These are phyloP conservation scores for Petrocephalus schoutedeni DNA, from an alignment of 2,797 vertebrate genomes.

Conservation along the genomic window DNA sequence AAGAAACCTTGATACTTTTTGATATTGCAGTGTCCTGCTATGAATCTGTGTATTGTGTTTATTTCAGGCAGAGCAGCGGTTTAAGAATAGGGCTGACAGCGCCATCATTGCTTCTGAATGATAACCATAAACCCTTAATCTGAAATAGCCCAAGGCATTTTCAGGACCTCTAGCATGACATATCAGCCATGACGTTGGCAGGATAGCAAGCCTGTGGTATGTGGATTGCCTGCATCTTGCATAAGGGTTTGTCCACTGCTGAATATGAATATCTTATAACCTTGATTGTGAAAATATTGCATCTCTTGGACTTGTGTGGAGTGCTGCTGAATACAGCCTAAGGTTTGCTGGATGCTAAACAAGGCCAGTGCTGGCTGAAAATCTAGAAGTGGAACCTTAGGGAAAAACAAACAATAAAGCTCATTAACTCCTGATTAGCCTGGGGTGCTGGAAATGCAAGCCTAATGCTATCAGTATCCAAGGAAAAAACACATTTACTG, in stretches of 20 bases:
- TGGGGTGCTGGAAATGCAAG: background rate
- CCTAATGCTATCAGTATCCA: background rate
- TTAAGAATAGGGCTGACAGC: background rate
- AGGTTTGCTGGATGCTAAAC: background rate
- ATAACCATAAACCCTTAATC: background rate
- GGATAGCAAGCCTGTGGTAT: background rate
- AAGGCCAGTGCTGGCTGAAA: background rate
- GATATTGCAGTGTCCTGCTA: background rate
- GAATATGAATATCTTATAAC: slow-evolving; percentile 12
- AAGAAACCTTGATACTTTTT: background rate
- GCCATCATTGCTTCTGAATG: background rate
- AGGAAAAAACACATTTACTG: background rate
- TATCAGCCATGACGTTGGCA: background rate
- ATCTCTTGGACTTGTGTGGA: background rate
- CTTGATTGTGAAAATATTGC: background rate
- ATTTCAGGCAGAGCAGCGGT: background rate
- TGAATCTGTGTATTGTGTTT: background rate
- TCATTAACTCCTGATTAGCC: background rate
- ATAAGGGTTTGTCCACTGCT: slow-evolving; percentile 1
- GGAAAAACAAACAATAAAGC: background rate
- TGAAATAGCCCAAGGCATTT: background rate
- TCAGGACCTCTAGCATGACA: background rate
- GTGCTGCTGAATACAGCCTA: background rate
- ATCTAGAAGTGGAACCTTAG: background rate
- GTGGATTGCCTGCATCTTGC: slow-evolving; percentile 8